Evolutionary conservation across 2,113 vertebrate genomes (phyloP), one percentile per base, ranked within the genome.

Genomic region (Bungarus multicinctus): DNA sequence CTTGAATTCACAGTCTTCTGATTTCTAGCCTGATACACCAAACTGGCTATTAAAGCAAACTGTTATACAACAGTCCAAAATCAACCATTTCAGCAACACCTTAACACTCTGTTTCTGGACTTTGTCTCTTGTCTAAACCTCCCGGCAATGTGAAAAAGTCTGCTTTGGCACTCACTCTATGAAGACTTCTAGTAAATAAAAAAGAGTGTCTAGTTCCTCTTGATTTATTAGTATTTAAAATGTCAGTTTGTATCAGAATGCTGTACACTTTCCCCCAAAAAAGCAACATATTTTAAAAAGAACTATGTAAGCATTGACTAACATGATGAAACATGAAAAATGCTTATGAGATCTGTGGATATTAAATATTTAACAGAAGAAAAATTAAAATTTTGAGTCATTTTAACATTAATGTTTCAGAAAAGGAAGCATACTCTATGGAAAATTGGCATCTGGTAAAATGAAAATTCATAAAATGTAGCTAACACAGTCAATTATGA

Each of bases 401-500:
- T 94, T 91, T 90, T n/a, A 57, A 91, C 91, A 93, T 87, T n/a
- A 0, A 57, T 10, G 1, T 22, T 0, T 89, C 54, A 94, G n/a
- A 89, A 27, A 87, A 90, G 95, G 85, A 53, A 90, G 6, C 54
- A 94, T 16, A 90, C 57, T 45, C 74, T 8, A 16, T 93, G 53
- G n/a, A 45, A 22, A 93, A 34, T 5, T 53, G 81, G n/a, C 22
- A 94, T 96, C 89, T 94, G 69, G 45, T 22, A 0, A n/a, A 89
- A 92, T 1, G 89, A 85, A 57, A 95, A 94, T 57, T 91, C 2
- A 89, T 14, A 34, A 89, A 58, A 93, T 74, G 54, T 22, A 94
- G 3, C 27, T 87, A 89, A 87, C 53, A 90, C 0, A 92, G 52
- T 8, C 55, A 50, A 95, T 58, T 94, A 12, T 57, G 91, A 22